Base-by-base conservation (phyloP, 2,797 vertebrate species). In the Cyclopterus lumpus region DNA sequence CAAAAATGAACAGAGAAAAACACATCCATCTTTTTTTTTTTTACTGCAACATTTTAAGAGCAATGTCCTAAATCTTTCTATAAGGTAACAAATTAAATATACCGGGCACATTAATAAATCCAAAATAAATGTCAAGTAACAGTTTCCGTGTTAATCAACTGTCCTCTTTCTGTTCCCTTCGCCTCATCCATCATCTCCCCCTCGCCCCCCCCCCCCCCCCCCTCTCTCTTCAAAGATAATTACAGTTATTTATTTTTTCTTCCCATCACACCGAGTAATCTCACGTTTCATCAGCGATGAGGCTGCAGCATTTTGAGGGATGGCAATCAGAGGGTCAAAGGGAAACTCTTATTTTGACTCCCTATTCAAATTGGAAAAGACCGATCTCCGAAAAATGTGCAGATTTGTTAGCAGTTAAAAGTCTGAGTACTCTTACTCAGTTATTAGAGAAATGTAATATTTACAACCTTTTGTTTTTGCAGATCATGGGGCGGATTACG, bases 81-180 rank as follows among this genome's bases (percentile, higher is more conserved):
- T 15, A 40, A 24, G 12, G 12, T 60, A 22, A 24, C 38, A 38
- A 11, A 20, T n/a, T 16, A 54, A 3, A 28, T n/a, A 40, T 30
- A 28, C 10, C 28, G 65, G 18, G 8, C 16, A 26, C 28, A 66
- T 55, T 55, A 30, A 67, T 67, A 7, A 16, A 49, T 49, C 24
- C 40, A 67, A n/a, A 42, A n/a, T 1, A 44, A 57, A 54, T 32
- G n/a, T 62, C 36, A 42, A 30, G 18, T 42, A 22, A 46, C 40
- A 1, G 20, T 20, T 58, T 48, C 54, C n/a, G 30, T 65, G 38
- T 61, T 20, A 26, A 38, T 54, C 64, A 38, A 16, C 46, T 34
- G 36, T 30, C 24, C 34, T 40, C 67, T 54, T 67, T 67, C 49
- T 67, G 49, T 28, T 42, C 18, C 26, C 14, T 63, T 34, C 55